Percentiles rank a stretch among this genome's conserved stretches.
phyloP scores from a whole-genome alignment of 2,113 vertebrate genomes.

The Tetrao urogallus region DNA sequence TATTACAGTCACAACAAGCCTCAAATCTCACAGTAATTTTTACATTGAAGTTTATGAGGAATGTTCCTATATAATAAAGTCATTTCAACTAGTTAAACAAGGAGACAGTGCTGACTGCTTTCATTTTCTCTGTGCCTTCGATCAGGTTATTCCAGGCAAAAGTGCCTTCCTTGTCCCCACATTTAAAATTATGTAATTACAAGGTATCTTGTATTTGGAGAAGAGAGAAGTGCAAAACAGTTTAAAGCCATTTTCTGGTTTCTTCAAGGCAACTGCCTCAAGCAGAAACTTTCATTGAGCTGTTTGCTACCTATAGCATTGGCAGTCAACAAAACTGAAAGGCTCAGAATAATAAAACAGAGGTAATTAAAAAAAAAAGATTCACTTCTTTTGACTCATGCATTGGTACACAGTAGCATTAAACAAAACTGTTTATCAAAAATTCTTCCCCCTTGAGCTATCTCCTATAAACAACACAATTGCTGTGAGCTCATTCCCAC shows the following conservation, averaged over 20 bases:
- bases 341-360: neutral
- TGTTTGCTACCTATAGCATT: neutral
- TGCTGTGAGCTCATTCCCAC: neutral
- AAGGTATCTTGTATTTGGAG: neutral
- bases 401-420: neutral
- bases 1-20: neutral
- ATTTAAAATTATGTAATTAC: neutral
- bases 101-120: neutral
- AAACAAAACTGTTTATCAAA: neutral
- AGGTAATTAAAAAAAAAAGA: neutral
- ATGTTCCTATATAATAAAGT: neutral
- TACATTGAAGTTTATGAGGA: neutral
- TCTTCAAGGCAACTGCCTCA: neutral
- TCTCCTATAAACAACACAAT: rapidly evolving
- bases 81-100: neutral
- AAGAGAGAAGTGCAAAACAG: neutral
- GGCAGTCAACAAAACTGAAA: neutral
- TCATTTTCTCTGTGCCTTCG: neutral
- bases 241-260: neutral
- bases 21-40: neutral
- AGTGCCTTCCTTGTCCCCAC: neutral
- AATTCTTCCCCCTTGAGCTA: neutral
- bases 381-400: neutral
- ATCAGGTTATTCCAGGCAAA: neutral
- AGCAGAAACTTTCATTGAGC: neutral